Conservation (phyloP, 2,888 invertebrate species). For the Heliconius sara region DNA sequence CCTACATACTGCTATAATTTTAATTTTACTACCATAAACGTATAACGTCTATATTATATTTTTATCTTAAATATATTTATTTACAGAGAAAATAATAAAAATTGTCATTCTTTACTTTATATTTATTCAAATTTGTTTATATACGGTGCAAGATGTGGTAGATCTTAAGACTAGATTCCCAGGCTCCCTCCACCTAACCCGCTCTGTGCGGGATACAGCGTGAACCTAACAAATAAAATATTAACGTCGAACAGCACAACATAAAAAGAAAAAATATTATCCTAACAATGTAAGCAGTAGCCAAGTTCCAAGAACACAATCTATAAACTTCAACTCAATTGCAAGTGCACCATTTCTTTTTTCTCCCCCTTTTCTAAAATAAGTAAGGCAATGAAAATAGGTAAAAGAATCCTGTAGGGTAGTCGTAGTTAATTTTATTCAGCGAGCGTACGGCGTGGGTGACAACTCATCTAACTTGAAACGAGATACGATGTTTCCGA, state of each 20-base stretch:
- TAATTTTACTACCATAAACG: no score
- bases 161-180: not conserved
- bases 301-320: not conserved
- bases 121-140: no score
- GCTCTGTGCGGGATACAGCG: not conserved
- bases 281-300: not conserved
- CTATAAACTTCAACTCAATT: not conserved
- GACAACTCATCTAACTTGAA: constrained; percentile 34
- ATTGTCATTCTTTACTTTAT: no score
- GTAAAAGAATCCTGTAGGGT: constrained; percentile 8
- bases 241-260: no score
- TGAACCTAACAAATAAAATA: not conserved
- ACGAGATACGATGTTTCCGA: constrained; percentile 30
- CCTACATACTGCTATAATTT: no score
- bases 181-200: not conserved
- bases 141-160: no score
- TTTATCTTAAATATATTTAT: no score
- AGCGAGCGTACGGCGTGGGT: constrained; percentile 25
- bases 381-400: constrained; percentile 6
- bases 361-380: not conserved
- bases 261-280: not conserved
- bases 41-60: no score
- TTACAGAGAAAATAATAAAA: no score
- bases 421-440: constrained; percentile 34
- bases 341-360: not conserved